phyloP scores from a whole-genome alignment of 1,140 invertebrate genomes.

The Tetramorium parvispinum region DNA sequence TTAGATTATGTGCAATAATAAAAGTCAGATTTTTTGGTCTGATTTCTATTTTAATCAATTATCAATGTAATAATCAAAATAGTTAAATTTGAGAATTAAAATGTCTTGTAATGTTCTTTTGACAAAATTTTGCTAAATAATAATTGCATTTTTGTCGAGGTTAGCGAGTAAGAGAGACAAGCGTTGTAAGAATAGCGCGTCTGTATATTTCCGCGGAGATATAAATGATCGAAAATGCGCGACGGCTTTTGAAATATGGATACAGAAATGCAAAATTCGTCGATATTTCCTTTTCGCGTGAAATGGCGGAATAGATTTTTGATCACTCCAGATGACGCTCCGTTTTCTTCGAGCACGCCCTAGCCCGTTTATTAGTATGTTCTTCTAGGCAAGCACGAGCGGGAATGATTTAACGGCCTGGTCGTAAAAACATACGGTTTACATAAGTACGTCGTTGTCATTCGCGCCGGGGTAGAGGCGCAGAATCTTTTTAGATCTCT shows the following conservation, averaged over 20 bases:
- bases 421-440: constrained; percentile 75
- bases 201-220: background rate
- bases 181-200: background rate
- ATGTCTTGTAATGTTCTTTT: background rate
- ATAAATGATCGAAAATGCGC: background rate
- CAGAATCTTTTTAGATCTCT: constrained; percentile 64
- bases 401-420: constrained; percentile 76
- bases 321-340: constrained; percentile 71
- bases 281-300: background rate
- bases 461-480: constrained; percentile 62
- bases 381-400: constrained; percentile 71
- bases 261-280: background rate
- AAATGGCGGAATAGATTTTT: constrained; percentile 67
- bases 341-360: constrained; percentile 59
- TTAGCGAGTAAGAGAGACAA: background rate
- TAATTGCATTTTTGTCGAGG: background rate
- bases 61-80: background rate
- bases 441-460: constrained; percentile 78
- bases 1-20: background rate
- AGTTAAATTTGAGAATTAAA: background rate
- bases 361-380: constrained; percentile 68
- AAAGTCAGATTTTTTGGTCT: background rate
- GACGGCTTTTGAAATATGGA: background rate
- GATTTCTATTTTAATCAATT: background rate
- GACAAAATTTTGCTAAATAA: background rate